These are phyloP conservation scores for Antrozous pallidus DNA, from an alignment of 2,797 vertebrate genomes.

Conservation along the genomic window DNA sequence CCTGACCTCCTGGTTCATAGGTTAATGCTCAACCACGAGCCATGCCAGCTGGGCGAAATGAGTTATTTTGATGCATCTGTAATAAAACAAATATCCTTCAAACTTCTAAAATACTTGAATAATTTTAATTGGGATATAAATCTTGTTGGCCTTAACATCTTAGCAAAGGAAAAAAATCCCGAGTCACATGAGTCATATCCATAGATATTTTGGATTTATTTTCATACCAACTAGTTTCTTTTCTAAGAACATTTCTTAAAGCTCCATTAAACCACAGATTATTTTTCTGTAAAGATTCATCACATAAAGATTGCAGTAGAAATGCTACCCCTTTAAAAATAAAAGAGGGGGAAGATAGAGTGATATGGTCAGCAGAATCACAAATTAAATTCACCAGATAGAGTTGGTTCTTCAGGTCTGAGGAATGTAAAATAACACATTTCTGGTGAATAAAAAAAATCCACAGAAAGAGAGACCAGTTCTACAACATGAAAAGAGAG, in stretches of 20 bases:
- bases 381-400: constrained; percentile 64
- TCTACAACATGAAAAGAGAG: constrained; percentile 50
- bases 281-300: constrained; percentile 26
- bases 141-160: constrained; percentile 16
- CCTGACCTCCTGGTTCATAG: too few relatives aligned
- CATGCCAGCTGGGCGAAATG: neutral
- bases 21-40: too few relatives aligned
- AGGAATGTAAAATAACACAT: constrained; percentile 50
- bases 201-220: constrained; percentile 33
- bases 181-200: neutral
- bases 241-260: neutral
- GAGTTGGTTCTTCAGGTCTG: neutral
- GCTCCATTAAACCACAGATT: neutral
- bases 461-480: neutral
- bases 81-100: neutral
- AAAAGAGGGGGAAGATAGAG: neutral
- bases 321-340: constrained; percentile 36
- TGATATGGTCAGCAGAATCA: neutral
- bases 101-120: neutral
- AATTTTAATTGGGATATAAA: neutral
- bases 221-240: neutral
- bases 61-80: neutral
- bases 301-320: neutral
- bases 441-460: constrained; percentile 47
- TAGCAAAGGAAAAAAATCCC: neutral